Conservation (phyloP, 2,888 invertebrate genomes). For the Apamea crenata region DNA sequence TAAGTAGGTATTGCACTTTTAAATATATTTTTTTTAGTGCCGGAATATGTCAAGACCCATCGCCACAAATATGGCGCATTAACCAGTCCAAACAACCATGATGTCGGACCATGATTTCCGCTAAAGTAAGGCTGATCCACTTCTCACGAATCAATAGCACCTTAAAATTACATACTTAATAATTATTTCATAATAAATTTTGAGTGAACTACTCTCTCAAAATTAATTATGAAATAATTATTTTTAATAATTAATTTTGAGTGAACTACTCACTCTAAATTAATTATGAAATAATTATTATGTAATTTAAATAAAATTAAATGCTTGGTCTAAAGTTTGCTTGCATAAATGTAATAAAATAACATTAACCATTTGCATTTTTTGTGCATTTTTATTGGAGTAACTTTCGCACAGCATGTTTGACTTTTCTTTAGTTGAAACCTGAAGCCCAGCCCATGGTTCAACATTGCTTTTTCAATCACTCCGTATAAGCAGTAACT, state of each 20-base stretch:
- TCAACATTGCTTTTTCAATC: not conserved
- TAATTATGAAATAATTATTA: not conserved
- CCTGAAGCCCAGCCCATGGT: not conserved
- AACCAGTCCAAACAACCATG: not conserved
- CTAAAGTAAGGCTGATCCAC: not conserved
- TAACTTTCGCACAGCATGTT: not conserved
- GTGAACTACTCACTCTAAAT: not conserved
- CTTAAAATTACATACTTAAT: too few relatives aligned
- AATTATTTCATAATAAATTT: too few relatives aligned
- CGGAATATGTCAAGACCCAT: too few relatives aligned
- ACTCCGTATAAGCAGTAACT: not conserved
- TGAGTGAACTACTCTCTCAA: too few relatives aligned
- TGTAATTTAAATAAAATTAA: not conserved
- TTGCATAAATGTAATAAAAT: not conserved
- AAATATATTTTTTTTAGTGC: too few relatives aligned
- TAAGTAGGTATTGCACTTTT: not conserved
- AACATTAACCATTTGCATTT: too few relatives aligned
- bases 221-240: too few relatives aligned
- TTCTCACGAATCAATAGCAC: slow-evolving; percentile 4
- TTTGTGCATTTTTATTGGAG: too few relatives aligned
- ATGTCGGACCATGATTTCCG: slow-evolving; percentile 4
- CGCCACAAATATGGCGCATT: not conserved
- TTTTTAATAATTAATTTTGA: too few relatives aligned
- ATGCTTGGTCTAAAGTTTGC: too few relatives aligned
- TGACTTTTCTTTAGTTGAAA: not conserved